These are phyloP conservation scores for Hypotaenidia okinawae DNA, from an alignment of 2,797 vertebrate species.

Conservation along the genomic window DNA sequence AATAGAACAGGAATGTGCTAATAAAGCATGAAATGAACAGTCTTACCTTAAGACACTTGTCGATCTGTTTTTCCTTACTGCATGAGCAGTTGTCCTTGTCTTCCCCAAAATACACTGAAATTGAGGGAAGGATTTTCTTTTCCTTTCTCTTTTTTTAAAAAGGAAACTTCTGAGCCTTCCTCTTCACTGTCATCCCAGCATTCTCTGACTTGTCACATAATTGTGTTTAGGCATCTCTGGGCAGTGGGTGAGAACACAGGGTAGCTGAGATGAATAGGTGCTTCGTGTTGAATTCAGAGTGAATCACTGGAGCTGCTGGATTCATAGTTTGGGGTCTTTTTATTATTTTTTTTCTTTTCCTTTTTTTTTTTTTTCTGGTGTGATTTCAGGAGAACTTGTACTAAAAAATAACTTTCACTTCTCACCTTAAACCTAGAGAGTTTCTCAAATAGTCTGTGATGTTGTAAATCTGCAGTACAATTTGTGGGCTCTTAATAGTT, in stretches of 20 bases:
- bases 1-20: slow-evolving; percentile 39
- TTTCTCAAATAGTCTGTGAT: slow-evolving; percentile 15
- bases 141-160: neutral
- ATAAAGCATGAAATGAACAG: slow-evolving; percentile 69
- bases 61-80: slow-evolving; percentile 55
- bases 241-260: neutral
- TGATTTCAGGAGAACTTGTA: slow-evolving; percentile 17
- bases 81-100: slow-evolving; percentile 54
- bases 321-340: neutral
- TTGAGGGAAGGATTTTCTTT: neutral
- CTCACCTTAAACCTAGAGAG: slow-evolving; percentile 26
- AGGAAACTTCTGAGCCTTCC: neutral
- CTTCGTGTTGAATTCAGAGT: slow-evolving; percentile 5
- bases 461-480: slow-evolving; percentile 26
- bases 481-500: slow-evolving; percentile 31
- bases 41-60: slow-evolving; percentile 50
- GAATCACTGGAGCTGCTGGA: neutral
- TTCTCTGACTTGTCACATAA: neutral
- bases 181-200: neutral
- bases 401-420: slow-evolving; percentile 50
- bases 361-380: neutral
- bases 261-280: neutral
- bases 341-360: too few species aligned
- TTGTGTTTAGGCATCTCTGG: neutral
- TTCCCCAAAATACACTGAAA: slow-evolving; percentile 53